Conservation (phyloP, 2,888 invertebrate genomes). For the Sicus ferrugineus region DNA sequence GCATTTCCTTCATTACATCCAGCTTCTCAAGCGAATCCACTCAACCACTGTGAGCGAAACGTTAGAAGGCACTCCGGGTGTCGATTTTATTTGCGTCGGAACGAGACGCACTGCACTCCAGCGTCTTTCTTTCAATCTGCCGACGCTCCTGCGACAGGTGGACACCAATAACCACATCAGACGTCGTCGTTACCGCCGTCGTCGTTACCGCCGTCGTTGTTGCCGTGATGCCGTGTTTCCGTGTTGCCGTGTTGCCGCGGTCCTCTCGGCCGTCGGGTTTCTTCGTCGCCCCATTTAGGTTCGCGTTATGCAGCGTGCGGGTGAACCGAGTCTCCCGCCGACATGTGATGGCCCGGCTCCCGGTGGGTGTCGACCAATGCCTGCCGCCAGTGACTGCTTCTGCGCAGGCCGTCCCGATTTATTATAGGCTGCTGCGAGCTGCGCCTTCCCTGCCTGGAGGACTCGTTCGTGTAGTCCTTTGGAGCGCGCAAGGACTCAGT, state of each 20-base stretch:
- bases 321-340: conserved; percentile 32
- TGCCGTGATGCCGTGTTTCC: neutral
- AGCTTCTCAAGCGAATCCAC: conserved; percentile 27
- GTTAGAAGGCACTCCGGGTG: conserved; percentile 31
- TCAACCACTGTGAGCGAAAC: conserved; percentile 1
- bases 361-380: conserved; percentile 56
- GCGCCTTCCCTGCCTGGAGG: conserved; percentile 35
- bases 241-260: conserved; percentile 4
- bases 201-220: conserved; percentile 3
- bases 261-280: conserved; percentile 17
- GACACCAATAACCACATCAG: neutral
- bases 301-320: conserved; percentile 42
- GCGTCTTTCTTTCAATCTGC: conserved; percentile 18
- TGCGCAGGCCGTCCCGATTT: conserved; percentile 55
- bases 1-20: neutral
- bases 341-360: conserved; percentile 14
- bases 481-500: conserved; percentile 30
- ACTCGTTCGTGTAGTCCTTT: conserved; percentile 35
- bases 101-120: conserved; percentile 32
- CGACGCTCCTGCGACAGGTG: conserved; percentile 21
- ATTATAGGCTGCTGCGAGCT: conserved; percentile 43
- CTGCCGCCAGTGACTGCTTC: conserved; percentile 48
- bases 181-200: conserved; percentile 12
- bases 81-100: conserved; percentile 24
- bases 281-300: conserved; percentile 36